Evolutionary conservation across 1,140 invertebrate species (phyloP), one percentile per base, ranked within the genome.

Genomic region (Magallana gigas): DNA sequence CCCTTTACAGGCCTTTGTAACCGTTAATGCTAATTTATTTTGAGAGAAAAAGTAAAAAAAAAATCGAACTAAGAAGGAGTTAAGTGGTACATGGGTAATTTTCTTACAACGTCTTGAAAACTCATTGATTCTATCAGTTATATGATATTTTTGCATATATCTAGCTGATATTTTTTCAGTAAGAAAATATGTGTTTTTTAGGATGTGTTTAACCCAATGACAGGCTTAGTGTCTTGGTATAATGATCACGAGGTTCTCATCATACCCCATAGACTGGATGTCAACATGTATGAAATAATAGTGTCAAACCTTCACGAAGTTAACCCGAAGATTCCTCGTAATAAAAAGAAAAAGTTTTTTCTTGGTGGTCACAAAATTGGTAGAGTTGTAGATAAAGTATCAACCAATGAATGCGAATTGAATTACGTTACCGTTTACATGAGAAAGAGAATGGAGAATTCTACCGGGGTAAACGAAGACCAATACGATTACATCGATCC

Each of bases 401-500:
- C 1, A 64, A 5, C 62, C 57, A 56, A n/a, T 16, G 48, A 57
- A 2, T 83, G 48, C 48, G 57, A 57, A 1, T 83, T 76, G 8
- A 76, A 76, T 1, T 76, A 36, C 23, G 23, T 76, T 0, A 76
- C 68, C 11, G 68, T 76, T 4, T 83, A 57, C 14, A 83, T 58
- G 56, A 83, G 81, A 64, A 71, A 58, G 68, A 58, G 7, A 36
- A 1, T n/a, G 84, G 87, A 64, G n/a, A 58, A 14, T 86, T 85
- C 68, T 68, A 59, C 56, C 23, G 23, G 60, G 80, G 57, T 68
- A 81, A 81, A 71, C 6, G 87, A 83, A n/a, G 60, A 71, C 5
- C 9, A 62, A 0, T 86, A 88, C 56, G 12, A n/a, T 1, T 88
- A 88, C 58, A 85, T 88, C 16, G 87, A 88, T 59, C 87, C 87